Evolutionary conservation across 2,113 vertebrate species (phyloP), one percentile per base, ranked within the genome.

Genomic region (Panthera uncia): DNA sequence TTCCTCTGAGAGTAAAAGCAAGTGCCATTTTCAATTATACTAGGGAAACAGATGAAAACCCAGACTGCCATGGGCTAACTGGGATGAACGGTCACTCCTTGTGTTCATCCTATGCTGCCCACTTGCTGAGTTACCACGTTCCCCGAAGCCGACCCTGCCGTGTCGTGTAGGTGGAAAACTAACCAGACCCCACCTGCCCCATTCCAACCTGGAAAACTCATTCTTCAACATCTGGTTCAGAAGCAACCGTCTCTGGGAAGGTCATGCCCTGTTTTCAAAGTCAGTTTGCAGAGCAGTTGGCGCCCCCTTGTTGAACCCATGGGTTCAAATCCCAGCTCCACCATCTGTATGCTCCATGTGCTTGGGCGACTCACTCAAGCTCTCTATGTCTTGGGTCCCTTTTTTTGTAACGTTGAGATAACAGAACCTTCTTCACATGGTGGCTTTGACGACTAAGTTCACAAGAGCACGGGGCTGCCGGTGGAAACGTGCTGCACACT

Each of bases 301-400:
- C 74, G 29, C 1, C 3, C 4, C 52, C 31, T 8, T n/a, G 5
- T 65, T 31, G 8, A 66, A 27, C 3, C 5, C 1, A 1, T 12
- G 52, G n/a, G 45, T 68, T 89, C 41, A 33, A 76, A 83, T 38
- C 50, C 57, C 41, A 61, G 19, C 0, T 2, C 38, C 15, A 27
- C 9, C 71, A 81, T 21, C 13, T 1, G 5, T 1, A 1, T 0
- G 2, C 66, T 57, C 19, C 9, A 9, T 13, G 3, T 48, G 7
- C 27, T 8, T 27, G 52, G 27, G n/a, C 33, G 61, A 50, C 2
- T 38, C n/a, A 4, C 13, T 50, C 45, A 18, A 29, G 4, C 33
- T 50, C 27, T 76, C 50, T 41, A 0, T 5, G 48, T 65, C 55
- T 85, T 3, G 0, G 52, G 27, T 81, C 12, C 38, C n/a, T 57